Evolutionary conservation across 2,888 invertebrate species (phyloP).

Genomic region (Chymomyza fuscimana): DNA sequence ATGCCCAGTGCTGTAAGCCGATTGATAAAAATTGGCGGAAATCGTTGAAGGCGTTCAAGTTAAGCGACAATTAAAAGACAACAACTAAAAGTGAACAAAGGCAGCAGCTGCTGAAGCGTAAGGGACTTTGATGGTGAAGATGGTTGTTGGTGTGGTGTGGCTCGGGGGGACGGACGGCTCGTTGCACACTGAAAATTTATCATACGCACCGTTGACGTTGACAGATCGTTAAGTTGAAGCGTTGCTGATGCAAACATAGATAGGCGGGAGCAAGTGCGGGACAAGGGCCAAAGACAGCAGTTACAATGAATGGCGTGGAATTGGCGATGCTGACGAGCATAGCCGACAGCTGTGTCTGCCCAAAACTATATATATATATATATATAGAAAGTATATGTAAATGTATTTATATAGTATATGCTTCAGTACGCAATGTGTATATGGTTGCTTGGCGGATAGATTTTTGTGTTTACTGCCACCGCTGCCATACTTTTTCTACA

Average conservation of each 20-base stretch:
- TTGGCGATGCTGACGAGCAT: constrained; percentile 7
- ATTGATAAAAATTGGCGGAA: background rate
- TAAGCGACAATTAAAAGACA: background rate
- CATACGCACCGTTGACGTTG: constrained; percentile 74
- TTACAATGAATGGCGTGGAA: constrained; percentile 25
- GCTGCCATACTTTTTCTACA: background rate
- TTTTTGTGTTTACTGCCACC: background rate
- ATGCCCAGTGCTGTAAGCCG: background rate
- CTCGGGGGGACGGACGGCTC: background rate
- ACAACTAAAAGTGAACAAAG: background rate
- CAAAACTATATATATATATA: no score
- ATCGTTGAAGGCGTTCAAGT: background rate
- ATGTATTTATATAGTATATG: no score
- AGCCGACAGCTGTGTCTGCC: constrained; percentile 5
- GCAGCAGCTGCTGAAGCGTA: constrained; percentile 31
- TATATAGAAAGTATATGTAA: no score
- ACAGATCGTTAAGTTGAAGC: constrained; percentile 64
- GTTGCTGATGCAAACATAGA: constrained; percentile 18
- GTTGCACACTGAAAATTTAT: constrained; percentile 66
- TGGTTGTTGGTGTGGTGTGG: constrained; percentile 22
- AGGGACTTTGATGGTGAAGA: constrained; percentile 11
- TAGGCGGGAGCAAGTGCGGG: constrained; percentile 29
- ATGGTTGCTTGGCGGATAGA: no score
- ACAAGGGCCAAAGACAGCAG: constrained; percentile 34
- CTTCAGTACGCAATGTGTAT: no score